Conservation (phyloP, 2,113 vertebrate genomes). For the Bubo scandiacus region DNA sequence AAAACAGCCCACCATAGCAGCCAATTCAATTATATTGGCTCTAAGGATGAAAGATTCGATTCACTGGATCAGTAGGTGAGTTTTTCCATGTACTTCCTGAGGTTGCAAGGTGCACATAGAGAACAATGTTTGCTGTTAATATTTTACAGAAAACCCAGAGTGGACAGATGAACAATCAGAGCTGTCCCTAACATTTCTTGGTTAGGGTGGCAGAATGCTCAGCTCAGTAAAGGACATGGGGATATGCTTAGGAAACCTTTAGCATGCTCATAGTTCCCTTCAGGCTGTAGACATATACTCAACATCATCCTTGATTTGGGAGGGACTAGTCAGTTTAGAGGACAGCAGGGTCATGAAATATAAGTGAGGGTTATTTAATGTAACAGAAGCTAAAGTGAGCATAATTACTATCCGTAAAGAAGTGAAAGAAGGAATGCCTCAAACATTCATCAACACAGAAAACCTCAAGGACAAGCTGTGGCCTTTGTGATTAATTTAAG, state of each 20-base stretch:
- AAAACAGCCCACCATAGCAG: slow-evolving; percentile 20
- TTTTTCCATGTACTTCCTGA: background rate
- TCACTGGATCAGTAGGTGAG: background rate
- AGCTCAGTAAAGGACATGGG: background rate
- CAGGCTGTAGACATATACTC: background rate
- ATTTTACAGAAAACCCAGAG: background rate
- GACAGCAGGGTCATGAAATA: background rate
- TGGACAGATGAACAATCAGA: background rate
- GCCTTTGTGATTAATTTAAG: too few species aligned
- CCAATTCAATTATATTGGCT: slow-evolving; percentile 27
- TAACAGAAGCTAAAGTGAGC: background rate
- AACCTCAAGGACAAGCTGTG: too few species aligned
- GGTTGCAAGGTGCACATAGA: background rate
- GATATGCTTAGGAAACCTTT: background rate
- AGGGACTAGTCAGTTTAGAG: background rate
- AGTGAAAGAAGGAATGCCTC: too few species aligned
- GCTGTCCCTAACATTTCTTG: background rate
- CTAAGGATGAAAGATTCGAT: background rate
- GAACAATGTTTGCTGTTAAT: background rate
- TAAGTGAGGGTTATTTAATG: background rate
- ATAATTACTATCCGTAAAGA: background rate
- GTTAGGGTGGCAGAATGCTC: background rate
- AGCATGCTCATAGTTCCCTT: background rate
- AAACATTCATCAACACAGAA: too few species aligned
- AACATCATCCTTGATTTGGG: background rate